These are phyloP conservation scores for Caenorhabditis inopinata DNA, from an alignment of 1,140 invertebrate species.

Conservation along the genomic window DNA sequence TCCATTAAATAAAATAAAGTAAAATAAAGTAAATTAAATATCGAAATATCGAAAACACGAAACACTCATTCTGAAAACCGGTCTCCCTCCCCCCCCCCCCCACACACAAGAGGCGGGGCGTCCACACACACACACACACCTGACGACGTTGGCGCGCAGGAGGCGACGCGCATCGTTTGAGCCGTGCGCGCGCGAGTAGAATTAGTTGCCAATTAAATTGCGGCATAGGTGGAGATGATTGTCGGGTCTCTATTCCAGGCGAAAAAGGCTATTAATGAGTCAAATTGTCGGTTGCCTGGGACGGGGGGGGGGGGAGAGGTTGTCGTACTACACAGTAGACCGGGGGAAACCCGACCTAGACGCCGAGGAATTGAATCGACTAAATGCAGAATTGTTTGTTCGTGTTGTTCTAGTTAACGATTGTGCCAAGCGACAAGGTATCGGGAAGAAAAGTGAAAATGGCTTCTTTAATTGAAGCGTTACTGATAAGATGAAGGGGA, in stretches of 20 bases:
- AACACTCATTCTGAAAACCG: not conserved
- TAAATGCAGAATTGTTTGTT: too few species aligned
- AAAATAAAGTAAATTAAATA: too few species aligned
- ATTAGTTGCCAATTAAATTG: conserved; percentile 28
- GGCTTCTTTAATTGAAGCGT: not conserved
- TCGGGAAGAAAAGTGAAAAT: not conserved
- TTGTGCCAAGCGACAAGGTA: too few species aligned
- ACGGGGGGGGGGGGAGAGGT: not conserved
- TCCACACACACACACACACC: too few species aligned
- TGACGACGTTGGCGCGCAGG: not conserved
- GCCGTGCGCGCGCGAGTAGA: not conserved
- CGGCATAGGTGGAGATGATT: not conserved
- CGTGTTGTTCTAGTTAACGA: too few species aligned
- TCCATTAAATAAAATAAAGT: conserved; percentile 9
- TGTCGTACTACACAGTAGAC: not conserved
- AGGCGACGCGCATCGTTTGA: conserved; percentile 20
- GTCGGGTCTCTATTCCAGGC: not conserved
- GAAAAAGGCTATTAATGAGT: not conserved
- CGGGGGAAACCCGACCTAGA: not conserved
- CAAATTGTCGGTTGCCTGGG: not conserved
- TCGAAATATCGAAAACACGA: too few species aligned
- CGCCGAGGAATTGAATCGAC: too few species aligned
- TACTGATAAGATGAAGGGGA: not conserved
- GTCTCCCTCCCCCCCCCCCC: not conserved
- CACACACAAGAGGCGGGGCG: too few species aligned